These are phyloP conservation scores for Metopia argyrocephala DNA, from an alignment of 2,888 invertebrate genomes.

Conservation along the genomic window DNA sequence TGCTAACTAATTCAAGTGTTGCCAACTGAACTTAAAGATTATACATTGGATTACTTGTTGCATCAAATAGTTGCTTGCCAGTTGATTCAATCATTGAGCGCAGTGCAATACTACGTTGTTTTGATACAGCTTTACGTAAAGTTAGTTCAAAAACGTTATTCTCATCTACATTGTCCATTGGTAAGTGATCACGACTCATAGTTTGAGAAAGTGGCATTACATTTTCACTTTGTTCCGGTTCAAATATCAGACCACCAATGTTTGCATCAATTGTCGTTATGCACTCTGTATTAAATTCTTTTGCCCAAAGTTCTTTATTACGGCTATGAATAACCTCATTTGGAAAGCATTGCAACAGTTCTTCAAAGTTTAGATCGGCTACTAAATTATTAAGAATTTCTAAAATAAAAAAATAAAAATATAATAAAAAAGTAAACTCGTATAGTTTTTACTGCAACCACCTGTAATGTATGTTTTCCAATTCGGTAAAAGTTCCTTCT, in stretches of 20 bases:
- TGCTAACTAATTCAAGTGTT: slow-evolving; percentile 34
- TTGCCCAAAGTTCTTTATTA: slow-evolving; percentile 68
- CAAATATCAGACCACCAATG: slow-evolving; percentile 67
- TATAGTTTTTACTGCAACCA: slow-evolving; percentile 51
- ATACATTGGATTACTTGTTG: slow-evolving; percentile 77
- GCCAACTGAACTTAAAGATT: slow-evolving; percentile 70
- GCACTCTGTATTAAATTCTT: slow-evolving; percentile 71
- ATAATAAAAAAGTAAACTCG: background rate
- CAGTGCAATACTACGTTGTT: slow-evolving; percentile 82
- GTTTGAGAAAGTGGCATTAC: slow-evolving; percentile 43
- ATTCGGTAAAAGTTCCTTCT: slow-evolving; percentile 74
- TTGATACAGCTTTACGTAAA: slow-evolving; percentile 79
- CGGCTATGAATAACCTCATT: slow-evolving; percentile 74
- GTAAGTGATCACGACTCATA: slow-evolving; percentile 69
- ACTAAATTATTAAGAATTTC: slow-evolving; percentile 76
- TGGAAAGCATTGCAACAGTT: slow-evolving; percentile 76
- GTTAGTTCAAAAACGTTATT: slow-evolving; percentile 77
- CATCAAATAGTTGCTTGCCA: slow-evolving; percentile 80
- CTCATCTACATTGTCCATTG: slow-evolving; percentile 77
- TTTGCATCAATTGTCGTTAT: slow-evolving; percentile 70
- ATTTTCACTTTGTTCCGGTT: slow-evolving; percentile 37
- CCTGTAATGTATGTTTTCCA: slow-evolving; percentile 75
- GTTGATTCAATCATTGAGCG: slow-evolving; percentile 82
- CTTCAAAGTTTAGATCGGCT: slow-evolving; percentile 75
- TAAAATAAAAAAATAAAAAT: slow-evolving; percentile 51